Base-by-base conservation (phyloP, 2,113 vertebrate genomes). In the Lepisosteus osseus region DNA sequence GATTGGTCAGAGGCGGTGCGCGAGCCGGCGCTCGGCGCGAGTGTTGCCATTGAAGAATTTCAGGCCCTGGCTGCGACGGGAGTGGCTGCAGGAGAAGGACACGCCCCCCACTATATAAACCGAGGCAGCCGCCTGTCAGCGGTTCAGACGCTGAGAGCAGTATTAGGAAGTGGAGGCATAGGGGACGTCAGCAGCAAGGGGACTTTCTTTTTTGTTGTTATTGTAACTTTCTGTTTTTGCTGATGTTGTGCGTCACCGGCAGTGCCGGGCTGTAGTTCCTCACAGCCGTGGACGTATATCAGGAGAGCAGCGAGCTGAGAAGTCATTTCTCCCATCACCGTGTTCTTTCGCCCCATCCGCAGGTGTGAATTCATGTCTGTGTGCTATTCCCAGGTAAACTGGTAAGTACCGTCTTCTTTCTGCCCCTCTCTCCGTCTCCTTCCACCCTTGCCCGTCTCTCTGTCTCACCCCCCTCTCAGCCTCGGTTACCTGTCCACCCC, bases 301-400 rank as follows among this genome's bases (percentile, higher is more conserved):
- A 54, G 61, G 51, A 12, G 44, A 69, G 3, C 43, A 55, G 59
- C 14, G 8, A 57, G 2, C 41, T 5, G 64, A 0, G 64, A 59
- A 68, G 6, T 54, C 62, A 59, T 59, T 79, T 80, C 70, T 55
- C n/a, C 68, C 29, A 71, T 77, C 77, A 79, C 42, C 77, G 71
- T 51, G 59, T 61, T 61, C 7, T 61, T 6, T 15, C 59, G 7
- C 59, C 14, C 51, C 73, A 70, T 62, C 80, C 72, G 82, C 84
- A 87, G 84, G 81, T 86, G 87, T 78, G 84, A 86, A 85, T 91
- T 87, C 80, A 90, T 91, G 88, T 88, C 89, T 90, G 85, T 86
- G 73, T 84, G 83, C 78, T 72, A 83, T 63, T 78, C 81, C 63
- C 83, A 82, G 55, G 77, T 85, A 17, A 88, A 86, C 79, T 81